A percentile compares a stretch with the other conserved stretches of the same genome.
Conservation (phyloP, 2,797 vertebrate genomes). For the Urocyon cinereoargenteus region DNA sequence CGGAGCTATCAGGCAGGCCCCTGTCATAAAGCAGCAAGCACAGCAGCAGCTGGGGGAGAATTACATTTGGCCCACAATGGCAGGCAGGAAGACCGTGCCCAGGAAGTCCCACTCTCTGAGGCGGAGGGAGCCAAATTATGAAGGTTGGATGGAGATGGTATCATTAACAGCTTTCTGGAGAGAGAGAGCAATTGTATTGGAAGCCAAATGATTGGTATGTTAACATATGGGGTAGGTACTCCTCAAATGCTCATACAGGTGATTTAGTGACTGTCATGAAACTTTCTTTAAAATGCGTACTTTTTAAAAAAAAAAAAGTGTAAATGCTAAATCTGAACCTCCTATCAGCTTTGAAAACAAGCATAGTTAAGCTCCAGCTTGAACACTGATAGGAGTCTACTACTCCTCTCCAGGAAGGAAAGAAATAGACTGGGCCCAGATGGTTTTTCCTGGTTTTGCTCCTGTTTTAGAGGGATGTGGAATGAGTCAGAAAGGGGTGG, state of each 20-base stretch:
- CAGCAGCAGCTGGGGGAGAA: constrained; percentile 44
- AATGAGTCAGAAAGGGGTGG: neutral
- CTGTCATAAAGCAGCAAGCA: neutral
- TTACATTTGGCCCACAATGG: constrained; percentile 43
- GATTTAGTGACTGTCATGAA: neutral
- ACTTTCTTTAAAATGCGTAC: neutral
- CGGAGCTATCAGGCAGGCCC: neutral
- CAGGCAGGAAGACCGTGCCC: neutral
- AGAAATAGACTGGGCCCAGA: constrained; percentile 20
- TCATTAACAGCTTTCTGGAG: constrained; percentile 70
- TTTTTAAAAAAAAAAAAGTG: neutral
- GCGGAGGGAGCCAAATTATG: constrained; percentile 28
- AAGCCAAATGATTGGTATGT: constrained; percentile 43
- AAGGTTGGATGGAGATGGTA: constrained; percentile 22
- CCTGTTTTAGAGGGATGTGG: neutral
- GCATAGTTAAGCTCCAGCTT: neutral
- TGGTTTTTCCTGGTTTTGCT: constrained; percentile 26
- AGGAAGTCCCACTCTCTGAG: neutral
- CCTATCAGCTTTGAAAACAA: constrained; percentile 5
- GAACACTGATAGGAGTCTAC: neutral
- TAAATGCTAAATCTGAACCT: neutral
- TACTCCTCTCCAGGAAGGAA: neutral
- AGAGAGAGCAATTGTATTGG: neutral
- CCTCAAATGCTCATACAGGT: neutral
- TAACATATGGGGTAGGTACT: neutral